Evolutionary conservation across 2,888 invertebrate genomes (phyloP).

Genomic region (Drepanosiphum platanoidis): DNA sequence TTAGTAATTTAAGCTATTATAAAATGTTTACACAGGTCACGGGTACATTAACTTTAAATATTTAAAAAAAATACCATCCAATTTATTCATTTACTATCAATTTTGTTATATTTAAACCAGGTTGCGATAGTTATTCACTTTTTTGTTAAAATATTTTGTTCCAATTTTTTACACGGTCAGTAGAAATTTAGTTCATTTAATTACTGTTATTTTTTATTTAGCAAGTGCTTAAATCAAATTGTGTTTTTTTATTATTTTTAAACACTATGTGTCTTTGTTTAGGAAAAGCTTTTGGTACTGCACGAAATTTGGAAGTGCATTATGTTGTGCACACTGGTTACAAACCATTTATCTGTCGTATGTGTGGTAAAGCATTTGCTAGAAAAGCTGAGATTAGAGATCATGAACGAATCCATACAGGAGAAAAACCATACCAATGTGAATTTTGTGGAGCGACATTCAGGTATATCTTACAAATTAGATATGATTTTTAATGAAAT

Average conservation of each 20-base stretch:
- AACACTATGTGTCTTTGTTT: slow-evolving; percentile 63
- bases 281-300: slow-evolving; percentile 81
- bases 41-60: too few relatives aligned
- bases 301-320: slow-evolving; percentile 81
- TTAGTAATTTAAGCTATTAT: too few relatives aligned
- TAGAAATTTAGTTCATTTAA: too few relatives aligned
- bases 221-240: too few relatives aligned
- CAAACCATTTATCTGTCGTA: slow-evolving; percentile 76
- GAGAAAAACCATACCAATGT: slow-evolving; percentile 82
- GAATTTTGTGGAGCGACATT: slow-evolving; percentile 82
- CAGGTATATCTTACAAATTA: slow-evolving; percentile 66
- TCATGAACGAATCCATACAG: slow-evolving; percentile 83
- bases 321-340: slow-evolving; percentile 81
- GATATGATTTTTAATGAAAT: not conserved
- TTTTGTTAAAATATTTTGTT: too few relatives aligned
- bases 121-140: too few relatives aligned
- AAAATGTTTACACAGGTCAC: too few relatives aligned
- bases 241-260: slow-evolving; percentile 5
- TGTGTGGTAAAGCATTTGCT: slow-evolving; percentile 81
- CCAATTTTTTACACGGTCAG: too few relatives aligned
- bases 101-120: not conserved
- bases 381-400: slow-evolving; percentile 81
- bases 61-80: too few relatives aligned
- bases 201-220: too few relatives aligned
- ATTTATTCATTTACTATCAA: too few relatives aligned